Percentiles rank a stretch among this genome's conserved stretches.
Evolutionary conservation across 2,113 vertebrate species (phyloP).

Genomic region (Centrocercus urophasianus): DNA sequence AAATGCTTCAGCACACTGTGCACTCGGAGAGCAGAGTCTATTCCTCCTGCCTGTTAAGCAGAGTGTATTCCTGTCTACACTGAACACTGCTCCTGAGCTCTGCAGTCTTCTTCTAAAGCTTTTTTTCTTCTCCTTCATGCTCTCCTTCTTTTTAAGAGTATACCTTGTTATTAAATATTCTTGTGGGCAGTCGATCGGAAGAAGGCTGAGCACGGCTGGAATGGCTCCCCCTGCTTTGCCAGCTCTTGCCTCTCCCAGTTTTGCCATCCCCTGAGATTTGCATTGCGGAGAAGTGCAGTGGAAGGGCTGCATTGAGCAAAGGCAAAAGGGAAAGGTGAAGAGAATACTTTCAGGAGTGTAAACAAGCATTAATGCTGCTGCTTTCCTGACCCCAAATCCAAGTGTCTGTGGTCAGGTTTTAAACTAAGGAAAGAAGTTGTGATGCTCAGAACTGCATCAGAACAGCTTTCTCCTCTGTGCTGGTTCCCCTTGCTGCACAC

Average conservation of each 20-base stretch:
- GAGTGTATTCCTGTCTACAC: not conserved
- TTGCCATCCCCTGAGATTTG: not conserved
- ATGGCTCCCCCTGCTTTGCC: not conserved
- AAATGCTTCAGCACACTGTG: not conserved
- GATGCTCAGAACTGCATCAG: not conserved
- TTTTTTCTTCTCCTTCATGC: fast-evolving
- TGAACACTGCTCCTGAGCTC: not conserved
- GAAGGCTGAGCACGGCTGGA: not conserved
- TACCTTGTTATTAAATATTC: slow-evolving; percentile 38
- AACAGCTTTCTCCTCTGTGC: not conserved
- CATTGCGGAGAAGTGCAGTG: fast-evolving
- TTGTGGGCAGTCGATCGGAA: slow-evolving; percentile 11
- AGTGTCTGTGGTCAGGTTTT: not conserved
- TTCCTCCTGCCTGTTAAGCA: not conserved
- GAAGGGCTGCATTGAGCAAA: not conserved
- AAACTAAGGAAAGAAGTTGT: slow-evolving; percentile 5
- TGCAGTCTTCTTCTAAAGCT: not conserved
- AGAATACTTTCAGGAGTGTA: not conserved
- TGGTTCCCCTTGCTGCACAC: not conserved
- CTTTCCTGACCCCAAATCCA: slow-evolving; percentile 26
- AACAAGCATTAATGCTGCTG: not conserved
- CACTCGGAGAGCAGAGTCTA: not conserved
- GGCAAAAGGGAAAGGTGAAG: not conserved
- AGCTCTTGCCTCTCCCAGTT: no score
- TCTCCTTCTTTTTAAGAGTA: fast-evolving